phyloP scores from a whole-genome alignment of 2,113 vertebrate species.

The Emydocephalus ijimae region DNA sequence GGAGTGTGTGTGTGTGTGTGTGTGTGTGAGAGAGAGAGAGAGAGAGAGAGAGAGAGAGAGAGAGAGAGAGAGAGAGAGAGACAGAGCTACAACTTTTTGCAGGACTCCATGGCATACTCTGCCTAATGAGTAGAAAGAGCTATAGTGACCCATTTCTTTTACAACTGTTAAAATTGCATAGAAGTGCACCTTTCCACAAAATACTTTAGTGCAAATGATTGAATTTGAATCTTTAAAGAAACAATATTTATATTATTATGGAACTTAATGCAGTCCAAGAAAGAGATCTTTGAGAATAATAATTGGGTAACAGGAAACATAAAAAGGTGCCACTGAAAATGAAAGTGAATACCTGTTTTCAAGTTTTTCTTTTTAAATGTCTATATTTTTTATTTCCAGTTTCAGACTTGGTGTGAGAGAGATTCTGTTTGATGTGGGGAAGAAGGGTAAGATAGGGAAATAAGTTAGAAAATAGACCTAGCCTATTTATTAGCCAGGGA shows the following conservation, averaged over 20 bases:
- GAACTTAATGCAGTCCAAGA: constrained; percentile 29
- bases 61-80: no score
- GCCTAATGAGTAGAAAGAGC: neutral
- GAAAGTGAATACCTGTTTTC: neutral
- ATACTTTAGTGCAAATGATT: neutral
- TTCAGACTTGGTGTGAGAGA: neutral
- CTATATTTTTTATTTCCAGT: neutral
- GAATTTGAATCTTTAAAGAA: neutral
- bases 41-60: neutral
- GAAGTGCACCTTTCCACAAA: neutral
- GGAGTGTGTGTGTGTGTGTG: no score
- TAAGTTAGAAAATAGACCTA: neutral
- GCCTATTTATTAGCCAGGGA: neutral
- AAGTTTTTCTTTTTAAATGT: neutral
- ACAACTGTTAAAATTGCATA: neutral
- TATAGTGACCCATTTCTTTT: neutral
- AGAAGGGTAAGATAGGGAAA: neutral
- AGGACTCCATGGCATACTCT: neutral
- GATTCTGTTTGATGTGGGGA: neutral
- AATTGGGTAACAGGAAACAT: constrained; percentile 12
- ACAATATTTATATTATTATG: constrained; percentile 38
- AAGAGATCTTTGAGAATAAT: constrained; percentile 18
- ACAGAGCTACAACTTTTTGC: neutral
- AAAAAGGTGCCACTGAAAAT: neutral
- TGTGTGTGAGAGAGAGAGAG: no score